Evolutionary conservation across 2,888 invertebrate species (phyloP), one percentile per base, ranked within the genome.

Genomic region (Hybos culiciformis): DNA sequence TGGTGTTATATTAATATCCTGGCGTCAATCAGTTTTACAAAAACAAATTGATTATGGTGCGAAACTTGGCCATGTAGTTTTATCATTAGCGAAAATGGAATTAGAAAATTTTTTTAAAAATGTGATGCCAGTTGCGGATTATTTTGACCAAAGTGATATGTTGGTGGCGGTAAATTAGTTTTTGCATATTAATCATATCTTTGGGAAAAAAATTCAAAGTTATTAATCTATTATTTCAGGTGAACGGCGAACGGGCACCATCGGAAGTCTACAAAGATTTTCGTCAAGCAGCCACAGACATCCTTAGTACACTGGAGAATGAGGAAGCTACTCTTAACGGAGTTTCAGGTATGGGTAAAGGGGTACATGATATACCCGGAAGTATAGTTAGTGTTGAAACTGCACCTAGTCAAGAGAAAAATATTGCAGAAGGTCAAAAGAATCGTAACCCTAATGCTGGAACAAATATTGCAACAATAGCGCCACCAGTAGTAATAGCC

Each of bases 31-130:
- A 53, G 80, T 87, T 5, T 69, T 90, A 51, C 86, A 90, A 66
- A 74, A 84, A 48, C 90, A 90, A 73, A 87, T 91, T 54, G 86
- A 88, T 67, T 88, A 86, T 61, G 90, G 88, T 46, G 87, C 87
- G 50, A 78, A 87, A 61, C 74, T 90, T 48, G 90, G 90, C 32
- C 87, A 88, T 69, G 67, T 67, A 49, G 79, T 81, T 52, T 77
- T 88, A 52, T 81, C 82, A 48, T 70, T 90, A 53, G 90, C 88
- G 44, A 72, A 80, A 60, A 87, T 88, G 86, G 90, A 90, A 68
- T 74, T 90, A 43, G 78, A 76, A 61, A 88, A 88, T 72, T 90
- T 88, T 73, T 87, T 85, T 62, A 80, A 79, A 59, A 83, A 82
- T 66, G 88, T 88, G 39, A 83, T 87, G 77, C 87, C 88, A 0